These are phyloP conservation scores for Myrmecobius fasciatus DNA, from an alignment of 2,113 vertebrate genomes.

Conservation along the genomic window DNA sequence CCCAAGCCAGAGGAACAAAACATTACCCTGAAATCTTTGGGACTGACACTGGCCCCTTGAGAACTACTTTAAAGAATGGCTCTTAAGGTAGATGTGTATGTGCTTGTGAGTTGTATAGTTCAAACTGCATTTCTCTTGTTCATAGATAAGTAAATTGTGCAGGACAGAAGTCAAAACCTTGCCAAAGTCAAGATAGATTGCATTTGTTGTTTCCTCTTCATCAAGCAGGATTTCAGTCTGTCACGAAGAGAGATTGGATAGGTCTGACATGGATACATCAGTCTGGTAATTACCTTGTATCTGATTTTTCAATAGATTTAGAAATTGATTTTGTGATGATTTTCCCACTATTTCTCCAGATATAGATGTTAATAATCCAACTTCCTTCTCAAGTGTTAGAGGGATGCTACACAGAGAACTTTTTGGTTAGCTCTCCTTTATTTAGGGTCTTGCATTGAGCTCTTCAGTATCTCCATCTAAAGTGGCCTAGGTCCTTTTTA, in stretches of 20 bases:
- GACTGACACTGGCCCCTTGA: neutral
- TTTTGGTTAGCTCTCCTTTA: neutral
- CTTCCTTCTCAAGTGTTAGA: conserved; percentile 22
- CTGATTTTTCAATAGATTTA: neutral
- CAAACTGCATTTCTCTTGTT: conserved; percentile 3
- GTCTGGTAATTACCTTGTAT: neutral
- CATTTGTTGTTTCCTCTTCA: neutral
- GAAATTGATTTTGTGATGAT: conserved; percentile 47
- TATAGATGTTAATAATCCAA: neutral
- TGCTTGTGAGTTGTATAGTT: neutral
- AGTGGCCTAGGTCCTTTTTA: neutral
- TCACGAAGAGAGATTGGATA: conserved; percentile 25
- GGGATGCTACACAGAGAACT: neutral
- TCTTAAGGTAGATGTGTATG: neutral
- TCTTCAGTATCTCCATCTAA: neutral
- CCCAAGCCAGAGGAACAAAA: neutral
- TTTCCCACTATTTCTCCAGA: conserved; percentile 13
- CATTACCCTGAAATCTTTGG: neutral
- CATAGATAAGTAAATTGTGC: conserved; percentile 21
- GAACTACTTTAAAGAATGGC: neutral
- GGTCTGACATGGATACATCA: conserved; percentile 12
- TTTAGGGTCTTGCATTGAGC: neutral
- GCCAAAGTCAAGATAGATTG: conserved; percentile 6
- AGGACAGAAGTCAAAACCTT: neutral
- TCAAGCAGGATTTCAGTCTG: conserved; percentile 12